Evolutionary conservation across 37 sponge, comb jelly and placozoan genomes (phyloP), one percentile per base, ranked within the genome.

Genomic region (Theonella swinhoei): DNA sequence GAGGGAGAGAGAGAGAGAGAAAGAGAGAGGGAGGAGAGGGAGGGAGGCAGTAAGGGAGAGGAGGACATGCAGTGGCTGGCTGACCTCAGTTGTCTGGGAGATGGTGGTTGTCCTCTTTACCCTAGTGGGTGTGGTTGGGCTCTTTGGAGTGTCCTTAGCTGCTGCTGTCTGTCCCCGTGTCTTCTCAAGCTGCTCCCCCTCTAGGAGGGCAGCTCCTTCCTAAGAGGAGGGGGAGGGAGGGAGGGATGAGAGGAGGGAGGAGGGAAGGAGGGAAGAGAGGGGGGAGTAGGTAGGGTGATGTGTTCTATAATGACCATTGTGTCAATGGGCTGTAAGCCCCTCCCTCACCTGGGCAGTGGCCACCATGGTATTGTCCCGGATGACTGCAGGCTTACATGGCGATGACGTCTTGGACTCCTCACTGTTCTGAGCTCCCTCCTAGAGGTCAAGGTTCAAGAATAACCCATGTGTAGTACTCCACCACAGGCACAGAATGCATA

Each of bases 281-380:
- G 3, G 64, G 60, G 60, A 19, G 19, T 58, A 19, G 11, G 60
- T 11, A 9, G 32, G 11, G 43, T 42, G 54, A 74, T 43, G 75
- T 74, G 32, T 74, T 14, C 11, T 11, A 37, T 23, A 23, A 74
- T 36, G 30, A 58, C 60, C 19, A 14, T 17, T 39, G 22, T 8
- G 11, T 5, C 42, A 9, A 7, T 8, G 30, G 24, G 20, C 29
- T 68, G 20, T 9, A 68, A 68, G 70, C 29, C 33, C 9, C 42
- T 25, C 14, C 11, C 17, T 24, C 41, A 90, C 91, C 83, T 90
- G 78, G 31, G 91, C 91, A n/a, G 91, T 90, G n/a, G 74, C 91
- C 9, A 66, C 91, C 91, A 90, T 90, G 39, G 91, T 90, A 0
- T 59, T 66, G 59, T 90, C 87, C 23, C 87, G 68, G 20, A 73